Evolutionary conservation across 2,113 vertebrate species (phyloP), one percentile per base, ranked within the genome.

Genomic region (Psittacula cyanocephala): DNA sequence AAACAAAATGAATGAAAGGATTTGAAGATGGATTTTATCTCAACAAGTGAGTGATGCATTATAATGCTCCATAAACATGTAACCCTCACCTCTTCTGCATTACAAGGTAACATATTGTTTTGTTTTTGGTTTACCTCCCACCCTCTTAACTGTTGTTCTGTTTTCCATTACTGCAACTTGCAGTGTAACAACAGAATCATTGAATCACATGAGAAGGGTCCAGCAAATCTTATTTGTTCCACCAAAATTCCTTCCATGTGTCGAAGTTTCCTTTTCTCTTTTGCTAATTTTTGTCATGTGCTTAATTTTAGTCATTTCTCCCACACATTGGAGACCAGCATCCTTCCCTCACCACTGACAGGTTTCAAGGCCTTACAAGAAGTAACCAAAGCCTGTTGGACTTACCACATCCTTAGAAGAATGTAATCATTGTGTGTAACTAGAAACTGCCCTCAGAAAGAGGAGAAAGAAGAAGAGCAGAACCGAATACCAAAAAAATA

Each of bases 231-330:
- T 97, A 98, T 97, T 98, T 98, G 97, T 98, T 97, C 85, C 94
- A 97, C 92, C 94, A 96, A 97, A 97, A 98, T 97, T 97, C 93
- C 95, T 98, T 98, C 98, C 98, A 98, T 98, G 96, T 98, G 98
- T 98, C 43, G 85, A 89, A 95, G 89, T 91, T 97, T 94, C 93
- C 95, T 97, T 96, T 96, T 97, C 95, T 96, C 87, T 96, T 97
- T 96, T 95, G 90, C 96, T 98, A 97, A 98, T 98, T 98, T 97
- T 95, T 97, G 95, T 97, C 97, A 98, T 97, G 97, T 98, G 97
- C 97, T 95, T 97, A 82, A 91, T 95, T 98, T 98, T 97, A 98
- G 97, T 98, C 71, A 96, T 98, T 95, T 97, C 91, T 97, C 97
- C 96, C 97, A 96, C 96, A 96, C 92, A 33, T 69, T 96, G 89